Base-by-base conservation (phyloP, 2,113 vertebrate genomes). In the Hymenochirus boettgeri region DNA sequence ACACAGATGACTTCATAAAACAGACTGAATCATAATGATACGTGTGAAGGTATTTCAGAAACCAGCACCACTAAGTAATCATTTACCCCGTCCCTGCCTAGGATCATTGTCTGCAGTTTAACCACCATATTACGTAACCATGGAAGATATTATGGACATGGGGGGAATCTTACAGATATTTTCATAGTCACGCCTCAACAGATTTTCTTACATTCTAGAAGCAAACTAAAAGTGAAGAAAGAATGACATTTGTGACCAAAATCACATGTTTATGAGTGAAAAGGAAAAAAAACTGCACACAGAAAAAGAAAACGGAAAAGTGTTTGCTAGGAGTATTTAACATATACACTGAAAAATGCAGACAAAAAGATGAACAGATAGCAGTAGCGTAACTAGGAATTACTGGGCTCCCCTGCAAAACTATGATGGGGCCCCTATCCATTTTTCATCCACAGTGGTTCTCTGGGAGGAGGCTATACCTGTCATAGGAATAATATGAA, bases 1-100 rank as follows among this genome's bases (percentile, higher is more conserved):
- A 10, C n/a, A 53, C 33, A 54, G 27, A 24, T 56, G 50, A 56
- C 62, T 42, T 56, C 52, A 64, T 47, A n/a, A 2, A 62, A n/a
- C 18, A 56, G 52, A 31, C 52, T 64, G 52, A 56, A 27, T 54
- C 51, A 55, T 64, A 64, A 56, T 64, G 61, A 64, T 64, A 55
- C 47, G 54, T 24, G 39, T 37, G 33, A 56, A 29, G 51, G 21
- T 26, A 26, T 55, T 64, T 63, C 13, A 25, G 39, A 64, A 64
- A 45, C 62, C 37, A 46, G 33, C 8, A 42, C n/a, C n/a, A n/a
- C n/a, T n/a, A n/a, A n/a, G n/a, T n/a, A n/a, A n/a, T 55, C 52
- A 23, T 55, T 46, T 55, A 25, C 51, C 46, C 29, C 37, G 37
- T 31, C 51, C 15, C 26, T 56, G 11, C 26, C 51, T 25, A 56